A percentile compares a stretch with the other conserved stretches of the same genome.
Conservation (phyloP, 2,113 vertebrate species). For the Hypanus sabinus region DNA sequence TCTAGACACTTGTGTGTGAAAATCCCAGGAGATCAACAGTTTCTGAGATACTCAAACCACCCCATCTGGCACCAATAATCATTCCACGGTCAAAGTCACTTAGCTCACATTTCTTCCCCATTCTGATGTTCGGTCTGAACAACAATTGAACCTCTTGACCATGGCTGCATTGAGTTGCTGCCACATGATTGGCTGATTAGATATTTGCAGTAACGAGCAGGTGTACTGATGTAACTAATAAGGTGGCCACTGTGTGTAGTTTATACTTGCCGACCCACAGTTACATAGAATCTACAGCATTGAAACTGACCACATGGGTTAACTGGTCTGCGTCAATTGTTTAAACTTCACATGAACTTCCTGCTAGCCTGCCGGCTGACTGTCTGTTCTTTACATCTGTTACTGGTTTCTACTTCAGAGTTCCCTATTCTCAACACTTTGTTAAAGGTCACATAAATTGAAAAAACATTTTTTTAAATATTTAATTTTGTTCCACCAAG, state of each 20-base stretch:
- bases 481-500: background rate
- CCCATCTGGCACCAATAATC: too few relatives aligned
- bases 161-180: too few relatives aligned
- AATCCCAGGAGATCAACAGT: too few relatives aligned
- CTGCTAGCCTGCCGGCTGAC: background rate
- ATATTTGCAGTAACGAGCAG: too few relatives aligned
- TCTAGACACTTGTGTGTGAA: too few relatives aligned
- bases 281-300: background rate
- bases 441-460: background rate
- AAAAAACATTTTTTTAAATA: background rate
- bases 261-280: background rate
- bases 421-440: background rate
- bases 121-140: too few relatives aligned
- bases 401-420: background rate
- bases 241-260: background rate
- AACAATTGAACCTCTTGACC: too few relatives aligned
- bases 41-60: too few relatives aligned
- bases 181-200: too few relatives aligned
- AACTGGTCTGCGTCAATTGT: background rate
- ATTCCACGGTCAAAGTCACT: too few relatives aligned
- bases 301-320: background rate
- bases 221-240: too few relatives aligned
- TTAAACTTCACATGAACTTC: background rate
- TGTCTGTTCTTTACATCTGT: background rate
- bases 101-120: too few relatives aligned